phyloP scores from a whole-genome alignment of 2,888 invertebrate genomes.

The Athrips mouffetella region DNA sequence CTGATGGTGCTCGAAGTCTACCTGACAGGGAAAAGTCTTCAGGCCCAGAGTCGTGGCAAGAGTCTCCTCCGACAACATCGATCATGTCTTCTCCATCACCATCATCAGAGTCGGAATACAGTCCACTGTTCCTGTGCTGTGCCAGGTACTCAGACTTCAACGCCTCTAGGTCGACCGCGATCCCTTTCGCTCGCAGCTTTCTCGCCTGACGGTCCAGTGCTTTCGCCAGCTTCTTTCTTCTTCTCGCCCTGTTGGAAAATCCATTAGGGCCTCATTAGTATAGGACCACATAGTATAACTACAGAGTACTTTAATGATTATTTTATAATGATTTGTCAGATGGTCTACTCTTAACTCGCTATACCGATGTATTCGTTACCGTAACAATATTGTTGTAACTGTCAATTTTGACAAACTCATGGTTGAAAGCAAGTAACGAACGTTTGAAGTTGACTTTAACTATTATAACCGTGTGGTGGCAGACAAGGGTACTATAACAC shows the following conservation, averaged over 20 bases:
- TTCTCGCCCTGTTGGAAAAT: conserved; percentile 83
- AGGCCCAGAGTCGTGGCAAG: conserved; percentile 82
- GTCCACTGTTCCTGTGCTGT: conserved; percentile 82
- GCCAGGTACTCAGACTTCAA: conserved; percentile 91
- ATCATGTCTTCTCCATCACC: conserved; percentile 85
- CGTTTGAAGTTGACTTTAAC: no score
- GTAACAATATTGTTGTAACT: no score
- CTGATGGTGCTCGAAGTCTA: conserved; percentile 77
- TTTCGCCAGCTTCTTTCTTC: conserved; percentile 94
- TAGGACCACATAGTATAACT: conserved; percentile 57
- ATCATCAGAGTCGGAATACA: conserved; percentile 80
- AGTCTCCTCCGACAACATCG: conserved; percentile 90
- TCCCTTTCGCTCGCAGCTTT: conserved; percentile 93
- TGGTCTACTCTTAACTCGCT: no score
- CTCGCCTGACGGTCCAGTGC: conserved; percentile 94
- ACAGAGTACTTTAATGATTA: not conserved
- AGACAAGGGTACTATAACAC: no score
- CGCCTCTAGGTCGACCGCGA: conserved; percentile 91
- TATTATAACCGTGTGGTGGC: no score
- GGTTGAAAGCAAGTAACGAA: no score
- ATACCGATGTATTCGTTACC: no score
- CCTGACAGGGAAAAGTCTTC: conserved; percentile 82
- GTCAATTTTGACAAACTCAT: no score
- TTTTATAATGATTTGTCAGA: no score
- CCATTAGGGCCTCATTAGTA: conserved; percentile 73